Percentiles rank a stretch among this genome's conserved stretches.
Conservation (phyloP, 2,888 invertebrate species). For the Gryllus longicercus region DNA sequence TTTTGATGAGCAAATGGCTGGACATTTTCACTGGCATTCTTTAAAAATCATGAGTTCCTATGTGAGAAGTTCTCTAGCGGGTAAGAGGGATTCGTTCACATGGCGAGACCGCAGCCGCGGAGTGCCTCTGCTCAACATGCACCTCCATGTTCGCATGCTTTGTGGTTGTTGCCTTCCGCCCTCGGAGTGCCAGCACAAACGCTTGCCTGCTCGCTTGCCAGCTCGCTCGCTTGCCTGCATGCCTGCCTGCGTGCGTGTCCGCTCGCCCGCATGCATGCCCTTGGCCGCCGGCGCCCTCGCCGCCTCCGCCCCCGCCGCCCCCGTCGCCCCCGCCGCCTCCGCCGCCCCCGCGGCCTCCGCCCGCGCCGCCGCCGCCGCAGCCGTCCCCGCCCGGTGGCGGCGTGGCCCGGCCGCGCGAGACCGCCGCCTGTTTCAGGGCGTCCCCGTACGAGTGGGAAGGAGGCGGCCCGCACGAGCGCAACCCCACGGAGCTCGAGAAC, state of each 20-base stretch:
- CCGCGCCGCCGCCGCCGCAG: conserved; percentile 32
- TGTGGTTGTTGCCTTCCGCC: too few relatives aligned
- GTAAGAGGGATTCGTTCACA: too few relatives aligned
- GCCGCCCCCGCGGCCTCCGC: not conserved
- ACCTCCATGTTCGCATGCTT: too few relatives aligned
- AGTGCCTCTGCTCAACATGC: too few relatives aligned
- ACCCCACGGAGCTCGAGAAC: conserved; percentile 55
- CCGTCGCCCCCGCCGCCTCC: not conserved
- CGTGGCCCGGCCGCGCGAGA: not conserved
- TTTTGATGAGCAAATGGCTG: too few relatives aligned
- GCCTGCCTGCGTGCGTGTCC: not conserved
- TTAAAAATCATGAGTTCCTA: too few relatives aligned
- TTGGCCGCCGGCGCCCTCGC: not conserved
- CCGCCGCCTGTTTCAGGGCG: conserved; percentile 47
- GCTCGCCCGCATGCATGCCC: not conserved
- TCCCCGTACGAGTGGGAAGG: conserved; percentile 58
- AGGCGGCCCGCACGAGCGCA: conserved; percentile 52
- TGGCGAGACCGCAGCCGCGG: too few relatives aligned
- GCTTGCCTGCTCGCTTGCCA: too few relatives aligned
- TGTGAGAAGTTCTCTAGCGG: too few relatives aligned
- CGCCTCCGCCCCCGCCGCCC: not conserved
- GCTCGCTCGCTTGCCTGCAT: not conserved
- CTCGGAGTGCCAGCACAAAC: too few relatives aligned
- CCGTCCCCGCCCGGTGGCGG: not conserved
- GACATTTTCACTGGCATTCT: too few relatives aligned